Conservation (phyloP, 2,888 invertebrate genomes). For the Mactromeris polynyma region DNA sequence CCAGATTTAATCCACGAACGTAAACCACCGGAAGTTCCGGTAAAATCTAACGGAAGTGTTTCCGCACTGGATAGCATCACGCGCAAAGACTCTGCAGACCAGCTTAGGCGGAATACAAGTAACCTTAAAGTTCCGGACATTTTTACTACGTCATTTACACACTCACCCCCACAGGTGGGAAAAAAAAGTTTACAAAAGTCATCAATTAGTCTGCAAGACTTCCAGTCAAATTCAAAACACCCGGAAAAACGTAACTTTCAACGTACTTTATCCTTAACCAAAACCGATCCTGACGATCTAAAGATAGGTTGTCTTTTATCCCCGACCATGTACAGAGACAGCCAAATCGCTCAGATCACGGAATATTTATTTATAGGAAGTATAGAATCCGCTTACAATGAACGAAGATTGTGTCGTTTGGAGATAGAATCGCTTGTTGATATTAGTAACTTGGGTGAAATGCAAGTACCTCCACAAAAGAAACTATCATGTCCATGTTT, state of each 20-base stretch:
- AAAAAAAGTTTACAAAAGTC: slow-evolving; percentile 51
- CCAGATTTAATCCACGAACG: slow-evolving; percentile 51
- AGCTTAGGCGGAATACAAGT: background rate
- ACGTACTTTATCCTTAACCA: slow-evolving; percentile 53
- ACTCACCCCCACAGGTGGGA: slow-evolving; percentile 57
- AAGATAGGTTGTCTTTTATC: slow-evolving; percentile 51
- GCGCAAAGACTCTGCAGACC: slow-evolving; percentile 19
- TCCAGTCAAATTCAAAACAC: slow-evolving; percentile 21
- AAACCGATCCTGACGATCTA: slow-evolving; percentile 28
- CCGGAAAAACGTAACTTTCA: slow-evolving; percentile 38
- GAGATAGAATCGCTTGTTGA: slow-evolving; percentile 88
- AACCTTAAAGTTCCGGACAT: slow-evolving; percentile 70
- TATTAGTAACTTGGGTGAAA: slow-evolving; percentile 82
- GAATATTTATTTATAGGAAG: slow-evolving; percentile 87
- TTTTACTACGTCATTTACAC: slow-evolving; percentile 76
- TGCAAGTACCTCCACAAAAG: slow-evolving; percentile 74
- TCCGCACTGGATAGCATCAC: slow-evolving; percentile 46
- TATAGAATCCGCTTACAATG: slow-evolving; percentile 87
- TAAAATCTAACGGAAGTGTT: slow-evolving; percentile 42
- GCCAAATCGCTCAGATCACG: slow-evolving; percentile 75
- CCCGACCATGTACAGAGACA: slow-evolving; percentile 72
- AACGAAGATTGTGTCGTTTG: slow-evolving; percentile 87
- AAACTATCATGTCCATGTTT: slow-evolving; percentile 81
- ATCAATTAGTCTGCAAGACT: slow-evolving; percentile 57
- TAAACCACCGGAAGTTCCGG: slow-evolving; percentile 6